Evolutionary conservation across 1,140 invertebrate genomes (phyloP), one percentile per base, ranked within the genome.

Genomic region (Apis cerana): DNA sequence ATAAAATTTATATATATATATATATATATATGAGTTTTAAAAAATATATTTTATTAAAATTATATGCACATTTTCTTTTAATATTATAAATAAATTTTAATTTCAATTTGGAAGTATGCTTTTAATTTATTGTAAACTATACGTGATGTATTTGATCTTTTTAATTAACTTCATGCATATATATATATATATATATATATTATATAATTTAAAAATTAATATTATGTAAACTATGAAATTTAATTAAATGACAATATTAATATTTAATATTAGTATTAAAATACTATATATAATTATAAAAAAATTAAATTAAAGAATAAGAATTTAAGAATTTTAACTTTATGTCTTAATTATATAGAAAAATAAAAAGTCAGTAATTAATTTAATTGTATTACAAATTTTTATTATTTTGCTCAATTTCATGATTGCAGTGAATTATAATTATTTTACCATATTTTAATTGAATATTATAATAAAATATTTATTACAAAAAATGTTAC

Each of bases 1-100:
- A 80, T 75, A 80, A 74, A 80, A 19, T 74, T 21, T 52, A 17
- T 52, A 62, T 2, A 15, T 43, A 70, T 13, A 48, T 15, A 13
- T n/a, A 27, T 43, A 70, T 13, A 48, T 15, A 13, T n/a, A 27
- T 0, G 5, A 43, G 15, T 43, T 52, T 7, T 54, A 75, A 17
- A 62, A 27, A 12, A 4, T 72, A 48, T 43, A 48, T 23, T 72
- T 72, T 43, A 2, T 10, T 13, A 23, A 43, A 43, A 43, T 43
- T 23, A 21, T 3, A n/a, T 4, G 19, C 2, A 43, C 5, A 15
- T 54, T 27, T 11, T 15, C 19, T 27, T 27, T 54, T 54, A 33
- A 33, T 2, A 52, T 43, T 56, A 27, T 52, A 58, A 33, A 72
- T 33, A 21, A 58, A 58, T 13, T 21, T 1, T 21, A 27, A 27